A percentile compares a stretch with the other conserved stretches of the same genome.
Evolutionary conservation across 1,140 invertebrate genomes (phyloP).

Genomic region (Mesaphorura yosii): DNA sequence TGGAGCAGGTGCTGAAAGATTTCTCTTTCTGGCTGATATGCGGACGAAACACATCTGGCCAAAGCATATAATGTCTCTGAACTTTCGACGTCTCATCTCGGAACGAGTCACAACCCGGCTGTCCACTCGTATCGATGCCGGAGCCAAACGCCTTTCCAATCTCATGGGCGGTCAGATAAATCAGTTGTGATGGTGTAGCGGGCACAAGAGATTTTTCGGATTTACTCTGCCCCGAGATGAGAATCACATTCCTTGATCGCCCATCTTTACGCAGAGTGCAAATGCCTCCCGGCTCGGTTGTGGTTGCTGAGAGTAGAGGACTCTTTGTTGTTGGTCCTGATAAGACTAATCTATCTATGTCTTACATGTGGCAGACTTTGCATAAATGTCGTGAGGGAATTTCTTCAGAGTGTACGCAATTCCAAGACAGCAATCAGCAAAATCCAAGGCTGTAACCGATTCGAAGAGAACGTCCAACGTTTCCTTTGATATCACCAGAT

Average conservation of each 20-base stretch:
- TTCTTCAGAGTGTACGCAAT: constrained; percentile 27
- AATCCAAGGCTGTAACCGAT: constrained; percentile 9
- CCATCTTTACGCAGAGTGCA: constrained; percentile 13
- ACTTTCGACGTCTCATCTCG: not conserved
- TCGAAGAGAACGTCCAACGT: constrained; percentile 18
- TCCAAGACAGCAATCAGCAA: constrained; percentile 28
- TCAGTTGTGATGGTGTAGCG: constrained; percentile 13
- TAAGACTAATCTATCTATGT: no score
- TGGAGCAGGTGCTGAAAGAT: constrained; percentile 21
- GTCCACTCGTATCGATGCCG: constrained; percentile 13
- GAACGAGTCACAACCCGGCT: constrained; percentile 26
- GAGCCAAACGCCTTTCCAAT: constrained; percentile 27
- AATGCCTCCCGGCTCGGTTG: constrained; percentile 8
- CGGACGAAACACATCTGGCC: constrained; percentile 24
- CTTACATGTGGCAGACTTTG: constrained; percentile 4
- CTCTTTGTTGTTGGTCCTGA: no score
- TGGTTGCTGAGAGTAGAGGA: constrained; percentile 4
- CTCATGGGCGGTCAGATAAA: constrained; percentile 27
- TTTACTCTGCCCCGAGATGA: constrained; percentile 26
- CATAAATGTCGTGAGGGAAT: constrained; percentile 9
- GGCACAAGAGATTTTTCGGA: constrained; percentile 4
- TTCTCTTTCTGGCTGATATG: constrained; percentile 20
- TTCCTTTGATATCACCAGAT: constrained; percentile 1
- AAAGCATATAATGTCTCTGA: constrained; percentile 22
- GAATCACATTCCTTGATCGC: constrained; percentile 18